These are phyloP conservation scores for Psilopsiagon aymara DNA, from an alignment of 2,113 vertebrate genomes.

Conservation along the genomic window DNA sequence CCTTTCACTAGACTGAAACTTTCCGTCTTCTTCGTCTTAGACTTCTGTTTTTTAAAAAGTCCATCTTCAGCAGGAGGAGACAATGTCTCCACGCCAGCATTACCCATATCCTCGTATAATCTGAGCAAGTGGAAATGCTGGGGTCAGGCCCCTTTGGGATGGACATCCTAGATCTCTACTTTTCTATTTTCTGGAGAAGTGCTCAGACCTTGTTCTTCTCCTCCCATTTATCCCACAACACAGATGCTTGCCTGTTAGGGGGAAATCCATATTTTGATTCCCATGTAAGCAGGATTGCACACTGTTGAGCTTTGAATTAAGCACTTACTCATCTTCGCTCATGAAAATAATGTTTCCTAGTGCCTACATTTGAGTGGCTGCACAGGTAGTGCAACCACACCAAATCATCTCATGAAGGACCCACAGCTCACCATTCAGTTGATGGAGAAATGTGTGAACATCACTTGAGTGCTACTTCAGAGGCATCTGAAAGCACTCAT, in stretches of 20 bases:
- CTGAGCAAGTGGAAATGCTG: not conserved
- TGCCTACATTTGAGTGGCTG: not conserved
- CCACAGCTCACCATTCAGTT: not conserved
- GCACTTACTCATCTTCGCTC: not conserved
- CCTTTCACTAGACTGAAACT: not conserved
- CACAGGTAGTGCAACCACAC: not conserved
- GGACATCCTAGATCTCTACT: not conserved
- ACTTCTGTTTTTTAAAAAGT: not conserved
- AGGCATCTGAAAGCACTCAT: not conserved
- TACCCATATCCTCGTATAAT: not conserved
- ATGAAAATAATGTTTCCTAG: not conserved
- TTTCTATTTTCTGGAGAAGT: not conserved
- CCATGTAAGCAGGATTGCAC: not conserved
- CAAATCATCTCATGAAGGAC: not conserved
- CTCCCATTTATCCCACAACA: not conserved
- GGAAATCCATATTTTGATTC: slow-evolving; percentile 23
- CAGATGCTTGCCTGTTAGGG: slow-evolving; percentile 3
- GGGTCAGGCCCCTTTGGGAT: rapidly evolving
- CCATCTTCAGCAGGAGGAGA: not conserved
- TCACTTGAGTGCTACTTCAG: not conserved
- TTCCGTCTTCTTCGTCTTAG: not conserved
- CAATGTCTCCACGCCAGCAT: not conserved
- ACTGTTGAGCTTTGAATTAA: slow-evolving; percentile 5
- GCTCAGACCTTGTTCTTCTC: not conserved
- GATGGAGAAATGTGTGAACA: not conserved